Conservation (phyloP, 2,113 vertebrate genomes). For the Hemicordylus capensis region DNA sequence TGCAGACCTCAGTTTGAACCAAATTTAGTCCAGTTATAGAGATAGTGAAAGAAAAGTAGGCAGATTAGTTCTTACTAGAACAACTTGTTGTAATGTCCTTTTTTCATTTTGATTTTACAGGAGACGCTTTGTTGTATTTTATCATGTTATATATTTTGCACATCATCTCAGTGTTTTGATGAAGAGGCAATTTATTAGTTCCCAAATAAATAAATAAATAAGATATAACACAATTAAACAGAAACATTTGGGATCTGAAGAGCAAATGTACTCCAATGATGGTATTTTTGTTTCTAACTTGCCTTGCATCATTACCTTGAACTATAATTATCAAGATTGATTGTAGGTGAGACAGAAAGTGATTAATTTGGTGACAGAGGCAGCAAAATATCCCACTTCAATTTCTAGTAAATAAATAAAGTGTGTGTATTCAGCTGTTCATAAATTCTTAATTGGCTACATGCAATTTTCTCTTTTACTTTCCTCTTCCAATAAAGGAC, state of each 20-base stretch:
- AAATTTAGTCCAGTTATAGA: too few species aligned
- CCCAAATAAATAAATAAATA: not conserved
- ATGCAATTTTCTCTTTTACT: conserved; percentile 30
- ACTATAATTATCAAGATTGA: conserved; percentile 28
- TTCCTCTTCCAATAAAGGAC: conserved; percentile 1
- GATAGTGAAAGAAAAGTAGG: too few species aligned
- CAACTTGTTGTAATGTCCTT: not conserved
- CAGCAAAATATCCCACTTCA: not conserved
- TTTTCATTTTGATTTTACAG: not conserved
- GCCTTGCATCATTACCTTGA: not conserved
- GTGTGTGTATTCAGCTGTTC: conserved; percentile 51
- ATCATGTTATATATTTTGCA: not conserved
- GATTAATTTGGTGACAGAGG: not conserved
- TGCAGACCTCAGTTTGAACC: too few species aligned
- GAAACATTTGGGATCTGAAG: not conserved
- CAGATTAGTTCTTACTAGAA: too few species aligned
- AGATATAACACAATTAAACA: conserved; percentile 9
- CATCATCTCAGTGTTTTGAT: not conserved
- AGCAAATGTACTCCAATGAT: not conserved
- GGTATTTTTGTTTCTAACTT: conserved; percentile 33
- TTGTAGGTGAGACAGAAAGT: conserved; percentile 10
- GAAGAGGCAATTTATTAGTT: not conserved
- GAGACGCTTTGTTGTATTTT: not conserved
- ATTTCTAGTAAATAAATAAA: conserved; percentile 34
- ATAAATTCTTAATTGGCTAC: conserved; percentile 10